A percentile compares a stretch with the other conserved stretches of the same genome.
These are phyloP conservation scores for Pyrgus malvae DNA, from an alignment of 2,888 invertebrate genomes.

Conservation along the genomic window DNA sequence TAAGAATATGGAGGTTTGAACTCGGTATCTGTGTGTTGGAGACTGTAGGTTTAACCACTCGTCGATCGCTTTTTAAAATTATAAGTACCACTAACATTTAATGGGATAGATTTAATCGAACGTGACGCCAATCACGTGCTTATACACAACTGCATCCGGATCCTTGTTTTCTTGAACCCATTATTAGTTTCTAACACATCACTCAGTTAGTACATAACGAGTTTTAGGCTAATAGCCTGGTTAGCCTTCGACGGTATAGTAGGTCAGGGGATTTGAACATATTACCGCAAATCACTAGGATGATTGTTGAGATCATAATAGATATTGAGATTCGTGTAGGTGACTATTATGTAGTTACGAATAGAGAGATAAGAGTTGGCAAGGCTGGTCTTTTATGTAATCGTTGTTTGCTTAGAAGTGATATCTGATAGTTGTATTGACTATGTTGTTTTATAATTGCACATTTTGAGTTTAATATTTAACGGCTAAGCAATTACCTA, in stretches of 20 bases:
- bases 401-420: not conserved
- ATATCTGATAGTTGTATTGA: not conserved
- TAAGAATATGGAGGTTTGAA: no score
- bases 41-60: no score
- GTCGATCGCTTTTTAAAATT: no score
- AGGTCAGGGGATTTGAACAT: slow-evolving; percentile 36
- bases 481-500: no score
- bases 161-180: slow-evolving; percentile 8
- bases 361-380: slow-evolving; percentile 15
- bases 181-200: slow-evolving; percentile 12
- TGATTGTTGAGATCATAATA: slow-evolving; percentile 20
- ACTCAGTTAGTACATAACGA: slow-evolving; percentile 18
- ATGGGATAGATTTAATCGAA: no score
- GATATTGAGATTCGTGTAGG: slow-evolving; percentile 17
- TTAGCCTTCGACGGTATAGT: slow-evolving; percentile 45
- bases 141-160: slow-evolving; percentile 1
- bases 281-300: slow-evolving; percentile 18
- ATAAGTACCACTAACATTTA: no score
- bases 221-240: slow-evolving; percentile 50
- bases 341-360: slow-evolving; percentile 18
- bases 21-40: no score
- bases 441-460: no score
- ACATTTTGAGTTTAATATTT: no score
- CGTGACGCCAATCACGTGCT: no score
- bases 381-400: slow-evolving; percentile 14